Conservation (phyloP, 2,113 vertebrate genomes). For the Hypanus sabinus region DNA sequence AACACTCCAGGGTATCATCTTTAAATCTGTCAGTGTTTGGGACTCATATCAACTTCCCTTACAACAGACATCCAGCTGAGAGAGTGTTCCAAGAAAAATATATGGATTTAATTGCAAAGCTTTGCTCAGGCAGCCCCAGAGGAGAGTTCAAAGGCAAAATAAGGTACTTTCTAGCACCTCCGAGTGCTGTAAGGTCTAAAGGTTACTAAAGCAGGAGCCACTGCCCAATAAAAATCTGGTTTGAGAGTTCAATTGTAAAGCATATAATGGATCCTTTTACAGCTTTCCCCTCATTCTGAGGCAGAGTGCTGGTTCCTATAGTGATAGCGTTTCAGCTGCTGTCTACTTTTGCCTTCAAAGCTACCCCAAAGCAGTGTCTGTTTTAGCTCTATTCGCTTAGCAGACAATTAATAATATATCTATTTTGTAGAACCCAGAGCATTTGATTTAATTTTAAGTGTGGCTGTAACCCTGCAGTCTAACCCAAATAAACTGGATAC, state of each 20-base stretch:
- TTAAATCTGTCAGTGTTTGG: constrained; percentile 62
- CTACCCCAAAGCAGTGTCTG: background rate
- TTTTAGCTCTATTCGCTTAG: background rate
- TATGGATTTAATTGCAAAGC: constrained; percentile 53
- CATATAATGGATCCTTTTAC: constrained; percentile 59
- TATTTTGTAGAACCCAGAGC: background rate
- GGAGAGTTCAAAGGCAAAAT: constrained; percentile 71
- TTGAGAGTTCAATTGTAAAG: constrained; percentile 56
- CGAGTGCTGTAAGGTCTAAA: constrained; percentile 58
- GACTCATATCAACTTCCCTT: constrained; percentile 56
- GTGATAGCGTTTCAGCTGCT: constrained; percentile 42
- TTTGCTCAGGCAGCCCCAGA: constrained; percentile 64
- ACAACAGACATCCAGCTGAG: constrained; percentile 57
- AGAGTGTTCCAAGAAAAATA: constrained; percentile 59
- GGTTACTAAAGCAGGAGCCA: constrained; percentile 79
- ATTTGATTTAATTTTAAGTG: constrained; percentile 11
- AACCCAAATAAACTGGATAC: background rate
- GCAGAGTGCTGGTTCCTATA: constrained; percentile 47
- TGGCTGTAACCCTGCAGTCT: background rate
- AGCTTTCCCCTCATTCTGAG: constrained; percentile 53
- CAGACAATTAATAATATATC: background rate
- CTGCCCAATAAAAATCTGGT: constrained; percentile 68
- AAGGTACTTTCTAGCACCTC: constrained; percentile 56
- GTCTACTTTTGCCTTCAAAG: constrained; percentile 16
- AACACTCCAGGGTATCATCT: constrained; percentile 58